phyloP scores from a whole-genome alignment of 2,797 vertebrate species.

The Chiloscyllium punctatum region DNA sequence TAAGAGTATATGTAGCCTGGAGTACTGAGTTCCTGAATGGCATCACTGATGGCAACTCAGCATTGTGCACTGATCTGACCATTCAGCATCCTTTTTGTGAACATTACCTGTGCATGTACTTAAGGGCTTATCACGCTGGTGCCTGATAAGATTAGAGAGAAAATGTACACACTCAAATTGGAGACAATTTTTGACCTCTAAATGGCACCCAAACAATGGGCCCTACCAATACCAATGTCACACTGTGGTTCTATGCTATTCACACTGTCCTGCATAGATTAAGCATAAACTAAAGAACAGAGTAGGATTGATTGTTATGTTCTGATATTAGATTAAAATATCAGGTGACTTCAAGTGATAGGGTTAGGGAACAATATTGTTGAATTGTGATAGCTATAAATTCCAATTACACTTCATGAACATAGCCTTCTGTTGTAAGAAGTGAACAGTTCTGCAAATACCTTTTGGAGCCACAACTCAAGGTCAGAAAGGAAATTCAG shows the following conservation, averaged over 20 bases:
- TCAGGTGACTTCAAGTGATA: neutral
- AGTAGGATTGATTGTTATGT: too few species aligned
- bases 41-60: neutral
- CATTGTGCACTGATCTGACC: neutral
- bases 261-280: neutral
- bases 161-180: neutral
- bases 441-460: neutral
- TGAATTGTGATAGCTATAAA: neutral
- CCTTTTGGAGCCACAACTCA: neutral
- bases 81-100: neutral
- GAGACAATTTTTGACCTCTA: neutral
- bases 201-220: neutral
- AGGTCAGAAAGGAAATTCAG: neutral
- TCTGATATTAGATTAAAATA: neutral
- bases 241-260: neutral
- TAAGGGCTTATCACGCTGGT: neutral
- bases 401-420: neutral
- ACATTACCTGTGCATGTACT: neutral
- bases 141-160: neutral
- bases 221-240: neutral
- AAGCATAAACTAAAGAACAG: neutral
- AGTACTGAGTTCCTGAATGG: neutral
- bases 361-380: neutral
- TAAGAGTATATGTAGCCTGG: neutral
- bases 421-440: neutral